phyloP scores from a whole-genome alignment of 2,113 vertebrate species.

The Aspidoscelis tigris region DNA sequence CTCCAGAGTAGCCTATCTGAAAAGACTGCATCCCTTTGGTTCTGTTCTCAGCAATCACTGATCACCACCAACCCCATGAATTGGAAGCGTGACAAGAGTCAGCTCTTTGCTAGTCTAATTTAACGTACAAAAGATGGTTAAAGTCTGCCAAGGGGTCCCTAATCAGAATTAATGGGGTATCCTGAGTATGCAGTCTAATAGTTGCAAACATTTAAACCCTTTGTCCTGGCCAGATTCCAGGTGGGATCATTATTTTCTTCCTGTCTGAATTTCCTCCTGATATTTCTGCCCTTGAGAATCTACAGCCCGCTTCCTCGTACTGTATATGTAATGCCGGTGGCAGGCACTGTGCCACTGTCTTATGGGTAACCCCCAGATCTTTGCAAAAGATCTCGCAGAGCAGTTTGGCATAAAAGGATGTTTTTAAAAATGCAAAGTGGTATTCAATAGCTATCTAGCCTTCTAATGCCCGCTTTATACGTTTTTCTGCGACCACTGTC shows the following conservation, averaged over 20 bases:
- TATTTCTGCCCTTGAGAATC: slow-evolving; percentile 45
- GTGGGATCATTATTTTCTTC: slow-evolving; percentile 55
- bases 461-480: slow-evolving; percentile 37
- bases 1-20: slow-evolving; percentile 7
- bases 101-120: neutral
- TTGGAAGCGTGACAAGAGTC: neutral
- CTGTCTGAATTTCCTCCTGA: slow-evolving; percentile 40
- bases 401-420: slow-evolving; percentile 51
- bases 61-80: slow-evolving; percentile 13
- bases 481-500: slow-evolving; percentile 28
- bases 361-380: slow-evolving; percentile 37
- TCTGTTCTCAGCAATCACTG: neutral
- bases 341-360: slow-evolving; percentile 54
- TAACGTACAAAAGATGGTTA: slow-evolving; percentile 19
- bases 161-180: slow-evolving; percentile 17
- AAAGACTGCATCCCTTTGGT: neutral
- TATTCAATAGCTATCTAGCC: neutral
- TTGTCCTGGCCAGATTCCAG: slow-evolving; percentile 61
- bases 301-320: slow-evolving; percentile 35
- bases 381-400: neutral
- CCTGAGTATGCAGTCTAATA: slow-evolving; percentile 20
- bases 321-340: slow-evolving; percentile 48
- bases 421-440: slow-evolving; percentile 52
- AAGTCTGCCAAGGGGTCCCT: neutral
- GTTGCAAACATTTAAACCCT: slow-evolving; percentile 35